Evolutionary conservation across 2,888 invertebrate species (phyloP), one percentile per base, ranked within the genome.

Genomic region (Caenorhabditis panamensis): DNA sequence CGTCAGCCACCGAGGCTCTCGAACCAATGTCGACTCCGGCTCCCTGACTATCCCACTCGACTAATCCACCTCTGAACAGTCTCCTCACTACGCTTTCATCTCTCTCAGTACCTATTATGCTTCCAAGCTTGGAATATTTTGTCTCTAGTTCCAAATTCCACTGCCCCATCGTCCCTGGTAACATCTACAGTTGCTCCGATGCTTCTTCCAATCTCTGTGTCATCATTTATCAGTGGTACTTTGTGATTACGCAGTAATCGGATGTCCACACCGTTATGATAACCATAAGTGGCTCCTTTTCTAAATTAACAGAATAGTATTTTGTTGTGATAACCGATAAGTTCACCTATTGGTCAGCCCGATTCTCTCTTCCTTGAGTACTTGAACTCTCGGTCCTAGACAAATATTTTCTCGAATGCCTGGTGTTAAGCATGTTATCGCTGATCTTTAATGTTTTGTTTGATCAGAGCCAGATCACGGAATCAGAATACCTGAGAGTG

Each of bases 1-100:
- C 84, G 68, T 86, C 85, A 20, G 85, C 86, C 22, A 71, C 86
- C 11, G 83, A 82, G 3, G 81, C 83, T 61, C 87, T 76, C 26
- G 82, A 82, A 16, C 87, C 87, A n/a, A 87, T 64, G 69, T 87
- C 87, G 6, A 86, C 86, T 20, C 86, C 85, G 11, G 83, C 87
- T 56, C 87, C 87, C 24, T 82, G 78, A 9, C 76, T 69, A 58
- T 84, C 84, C 82, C 83, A 86, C 66, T 87, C 87, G 8, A 84
- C 84, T 6, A 87, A 20, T 51, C 82, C 87, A 5, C 87, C 86
- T 18, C 85, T 85, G 41, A 18, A 79, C n/a, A n/a, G n/a, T n/a
- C n/a, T n/a, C n/a, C n/a, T n/a, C n/a, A n/a, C n/a, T n/a, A n/a
- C n/a, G n/a, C n/a, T n/a, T n/a, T n/a, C n/a, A n/a, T n/a, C n/a